Conservation (phyloP, 2,113 vertebrate species). For the Talpa occidentalis region DNA sequence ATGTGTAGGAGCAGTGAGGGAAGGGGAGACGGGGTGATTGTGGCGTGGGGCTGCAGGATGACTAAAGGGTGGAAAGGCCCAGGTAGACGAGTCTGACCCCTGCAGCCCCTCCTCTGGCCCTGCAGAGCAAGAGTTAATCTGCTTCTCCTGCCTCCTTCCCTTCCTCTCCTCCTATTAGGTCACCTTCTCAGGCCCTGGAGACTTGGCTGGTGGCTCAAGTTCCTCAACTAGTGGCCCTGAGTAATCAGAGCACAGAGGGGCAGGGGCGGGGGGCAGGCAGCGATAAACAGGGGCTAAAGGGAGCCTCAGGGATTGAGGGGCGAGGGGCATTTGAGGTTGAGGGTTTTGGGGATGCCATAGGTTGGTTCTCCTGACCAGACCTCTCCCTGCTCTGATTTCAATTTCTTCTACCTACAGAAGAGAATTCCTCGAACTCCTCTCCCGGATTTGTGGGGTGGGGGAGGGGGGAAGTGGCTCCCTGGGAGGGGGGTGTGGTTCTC, state of each 20-base stretch:
- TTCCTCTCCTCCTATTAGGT: constrained; percentile 42
- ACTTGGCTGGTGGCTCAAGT: constrained; percentile 72
- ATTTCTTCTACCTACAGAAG: not conserved
- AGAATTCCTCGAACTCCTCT: constrained; percentile 43
- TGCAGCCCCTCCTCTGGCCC: not conserved
- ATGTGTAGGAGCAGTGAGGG: not conserved
- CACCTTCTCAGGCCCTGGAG: constrained; percentile 77
- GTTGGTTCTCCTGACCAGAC: not conserved
- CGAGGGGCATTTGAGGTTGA: not conserved
- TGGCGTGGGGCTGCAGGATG: not conserved
- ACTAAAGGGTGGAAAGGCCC: not conserved
- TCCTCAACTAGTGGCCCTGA: constrained; percentile 68
- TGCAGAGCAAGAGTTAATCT: constrained; percentile 55
- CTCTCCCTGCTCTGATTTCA: not conserved
- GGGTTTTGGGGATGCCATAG: not conserved
- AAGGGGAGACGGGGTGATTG: not conserved
- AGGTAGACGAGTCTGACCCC: not conserved
- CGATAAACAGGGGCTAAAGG: not conserved
- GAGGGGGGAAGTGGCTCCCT: not conserved
- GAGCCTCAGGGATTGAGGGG: not conserved
- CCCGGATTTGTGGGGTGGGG: not conserved
- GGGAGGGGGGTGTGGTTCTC: not conserved
- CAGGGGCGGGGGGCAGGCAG: not conserved
- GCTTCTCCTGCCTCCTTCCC: not conserved
- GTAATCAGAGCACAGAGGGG: constrained; percentile 57